Evolutionary conservation across 2,888 invertebrate species (phyloP), one percentile per base, ranked within the genome.

Genomic region (Bunonema sp.): DNA sequence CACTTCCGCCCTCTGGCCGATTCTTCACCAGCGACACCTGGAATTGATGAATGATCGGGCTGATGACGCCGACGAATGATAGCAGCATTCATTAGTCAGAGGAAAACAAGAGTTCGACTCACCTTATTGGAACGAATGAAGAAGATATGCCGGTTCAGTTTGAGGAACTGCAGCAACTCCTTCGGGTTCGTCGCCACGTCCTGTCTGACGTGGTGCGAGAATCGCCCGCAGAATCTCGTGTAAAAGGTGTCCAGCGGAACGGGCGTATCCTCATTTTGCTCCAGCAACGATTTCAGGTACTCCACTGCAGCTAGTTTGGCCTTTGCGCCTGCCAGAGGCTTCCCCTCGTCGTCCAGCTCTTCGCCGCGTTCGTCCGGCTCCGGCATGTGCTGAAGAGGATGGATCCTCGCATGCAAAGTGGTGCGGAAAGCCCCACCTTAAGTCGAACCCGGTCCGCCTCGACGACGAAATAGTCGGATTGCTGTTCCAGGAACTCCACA

Each of bases 91-190:
- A 31, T 7, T 5, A 15, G n/a, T 15, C 7, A 31, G 5, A 16
- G 15, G 5, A 31, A 31, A 31, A 31, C n/a, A n/a, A n/a, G n/a
- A n/a, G n/a, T n/a, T 15, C 12, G 19, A 23, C 33, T 20, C 16
- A 36, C 48, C 71, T 86, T 78, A 75, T 88, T 87, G 39, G 84
- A 79, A 69, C 88, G 86, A 47, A 89, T 84, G 70, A 84, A 83
- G 72, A 88, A 88, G 61, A 84, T 80, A 70, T 87, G 84, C n/a
- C 86, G 82, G 70, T 88, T 86, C 73, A 89, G 79, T 70, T 84
- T 82, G 39, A 89, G 74, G 69, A 89, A 88, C 35, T 86, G 85
- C 37, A 81, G 80, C 54, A 89, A 75, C 72, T 89, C 88, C 42
- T 81, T 81, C 0, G 84, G 80, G 2, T 84, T 86, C 69, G 86